Evolutionary conservation across 1,140 invertebrate species (phyloP).

Genomic region (Trichonephila inaurata): DNA sequence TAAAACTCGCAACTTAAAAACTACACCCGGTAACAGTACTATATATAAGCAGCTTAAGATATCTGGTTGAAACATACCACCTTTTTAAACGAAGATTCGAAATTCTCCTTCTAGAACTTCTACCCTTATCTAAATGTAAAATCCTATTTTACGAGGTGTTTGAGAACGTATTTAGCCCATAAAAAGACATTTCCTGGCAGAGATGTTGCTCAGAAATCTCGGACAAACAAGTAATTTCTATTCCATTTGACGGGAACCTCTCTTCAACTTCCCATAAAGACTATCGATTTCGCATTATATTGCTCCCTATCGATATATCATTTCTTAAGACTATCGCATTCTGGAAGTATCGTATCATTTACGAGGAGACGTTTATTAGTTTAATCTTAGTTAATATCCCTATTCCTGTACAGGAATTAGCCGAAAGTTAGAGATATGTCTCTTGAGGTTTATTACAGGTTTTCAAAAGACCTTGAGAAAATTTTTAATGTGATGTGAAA

Average conservation of each 20-base stretch:
- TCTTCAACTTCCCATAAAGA: not conserved
- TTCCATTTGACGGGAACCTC: not conserved
- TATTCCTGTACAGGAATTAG: not conserved
- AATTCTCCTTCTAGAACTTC: not conserved
- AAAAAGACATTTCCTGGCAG: not conserved
- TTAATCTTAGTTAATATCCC: constrained; percentile 18
- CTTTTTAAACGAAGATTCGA: constrained; percentile 10
- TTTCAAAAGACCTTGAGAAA: not conserved
- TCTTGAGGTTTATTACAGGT: not conserved
- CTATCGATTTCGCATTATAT: constrained; percentile 29
- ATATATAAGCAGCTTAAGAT: not conserved
- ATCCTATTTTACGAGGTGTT: constrained; percentile 6
- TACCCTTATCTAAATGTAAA: not conserved
- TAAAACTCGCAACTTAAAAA: too few relatives aligned
- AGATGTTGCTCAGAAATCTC: not conserved
- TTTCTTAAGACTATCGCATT: not conserved
- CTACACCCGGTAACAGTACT: too few relatives aligned
- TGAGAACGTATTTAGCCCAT: not conserved
- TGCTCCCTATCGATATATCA: not conserved
- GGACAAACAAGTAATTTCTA: constrained; percentile 19
- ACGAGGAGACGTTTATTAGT: constrained; percentile 12
- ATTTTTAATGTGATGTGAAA: not conserved
- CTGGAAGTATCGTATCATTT: constrained; percentile 13
- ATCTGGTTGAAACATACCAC: not conserved
- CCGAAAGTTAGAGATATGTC: not conserved